Percentiles rank a stretch among this genome's conserved stretches.
Conservation (phyloP, 2,888 invertebrate genomes). For the Hoplodrina ambigua region DNA sequence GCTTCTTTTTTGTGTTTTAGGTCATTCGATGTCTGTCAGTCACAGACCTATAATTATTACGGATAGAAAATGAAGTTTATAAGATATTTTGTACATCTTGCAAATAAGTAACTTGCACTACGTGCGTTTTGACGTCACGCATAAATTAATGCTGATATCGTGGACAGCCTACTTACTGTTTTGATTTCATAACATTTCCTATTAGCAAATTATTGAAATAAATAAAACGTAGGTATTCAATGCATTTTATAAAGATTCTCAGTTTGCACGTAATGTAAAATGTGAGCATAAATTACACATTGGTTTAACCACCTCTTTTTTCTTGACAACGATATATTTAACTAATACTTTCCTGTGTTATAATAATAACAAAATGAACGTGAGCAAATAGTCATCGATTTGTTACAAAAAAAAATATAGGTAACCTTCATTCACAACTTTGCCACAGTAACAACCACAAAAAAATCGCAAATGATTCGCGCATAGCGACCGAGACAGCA, state of each 20-base stretch:
- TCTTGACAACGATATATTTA: not conserved
- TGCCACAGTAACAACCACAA: not conserved
- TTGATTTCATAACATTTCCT: constrained; percentile 36
- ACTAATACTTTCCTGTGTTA: not conserved
- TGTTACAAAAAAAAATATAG: not conserved
- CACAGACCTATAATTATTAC: not conserved
- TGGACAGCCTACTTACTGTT: constrained; percentile 39
- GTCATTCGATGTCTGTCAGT: too few relatives aligned
- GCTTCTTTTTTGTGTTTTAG: too few relatives aligned
- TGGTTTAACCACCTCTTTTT: not conserved
- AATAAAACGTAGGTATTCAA: constrained; percentile 24
- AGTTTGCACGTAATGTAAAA: constrained; percentile 22
- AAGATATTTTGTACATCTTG: not conserved
- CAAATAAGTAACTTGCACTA: constrained; percentile 24
- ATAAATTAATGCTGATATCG: constrained; percentile 39
- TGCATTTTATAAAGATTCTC: constrained; percentile 2
- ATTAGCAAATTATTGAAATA: constrained; percentile 25
- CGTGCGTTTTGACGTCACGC: constrained; percentile 41
- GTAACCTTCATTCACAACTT: not conserved
- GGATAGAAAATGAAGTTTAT: not conserved
- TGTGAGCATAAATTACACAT: not conserved
- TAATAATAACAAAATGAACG: not conserved
- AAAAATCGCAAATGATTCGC: not conserved
- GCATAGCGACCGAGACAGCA: not conserved
- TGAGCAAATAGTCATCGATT: not conserved